Evolutionary conservation across 2,888 invertebrate genomes (phyloP).

Genomic region (Eilema griseolum): DNA sequence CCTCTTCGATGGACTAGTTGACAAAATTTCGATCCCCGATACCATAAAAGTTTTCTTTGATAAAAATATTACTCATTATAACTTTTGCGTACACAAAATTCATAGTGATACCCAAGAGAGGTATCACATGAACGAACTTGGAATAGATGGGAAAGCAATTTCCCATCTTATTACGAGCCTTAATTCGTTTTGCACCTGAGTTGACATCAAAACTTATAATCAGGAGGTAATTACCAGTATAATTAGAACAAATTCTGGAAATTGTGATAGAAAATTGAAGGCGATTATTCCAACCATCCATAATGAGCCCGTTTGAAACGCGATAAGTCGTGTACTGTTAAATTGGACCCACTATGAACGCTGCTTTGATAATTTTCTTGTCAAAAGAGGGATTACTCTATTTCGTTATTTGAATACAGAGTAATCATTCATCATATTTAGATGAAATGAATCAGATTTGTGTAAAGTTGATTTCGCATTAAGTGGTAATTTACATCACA

Average conservation of each 20-base stretch:
- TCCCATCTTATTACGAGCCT: slow-evolving; percentile 59
- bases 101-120: slow-evolving; percentile 44
- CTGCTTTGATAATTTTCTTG: slow-evolving; percentile 47
- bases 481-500: slow-evolving; percentile 31
- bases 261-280: slow-evolving; percentile 42
- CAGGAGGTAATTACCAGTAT: slow-evolving; percentile 61
- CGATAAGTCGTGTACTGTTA: slow-evolving; percentile 40
- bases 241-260: slow-evolving; percentile 51
- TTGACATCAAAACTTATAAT: slow-evolving; percentile 71
- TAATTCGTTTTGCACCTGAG: slow-evolving; percentile 71
- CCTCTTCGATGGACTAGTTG: slow-evolving; percentile 45
- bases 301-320: slow-evolving; percentile 41
- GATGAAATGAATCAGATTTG: slow-evolving; percentile 37
- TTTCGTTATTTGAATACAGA: slow-evolving; percentile 43
- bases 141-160: slow-evolving; percentile 62
- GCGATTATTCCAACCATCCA: slow-evolving; percentile 31
- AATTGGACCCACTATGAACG: slow-evolving; percentile 43
- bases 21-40: slow-evolving; percentile 56
- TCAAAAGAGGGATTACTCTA: slow-evolving; percentile 50
- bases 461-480: slow-evolving; percentile 37
- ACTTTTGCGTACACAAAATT: slow-evolving; percentile 55
- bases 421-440: slow-evolving; percentile 41
- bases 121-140: slow-evolving; percentile 51
- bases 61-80: slow-evolving; percentile 67
- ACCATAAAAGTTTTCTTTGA: slow-evolving; percentile 63